phyloP scores from a whole-genome alignment of 2,888 invertebrate genomes.

The Chrysina gloriosa region DNA sequence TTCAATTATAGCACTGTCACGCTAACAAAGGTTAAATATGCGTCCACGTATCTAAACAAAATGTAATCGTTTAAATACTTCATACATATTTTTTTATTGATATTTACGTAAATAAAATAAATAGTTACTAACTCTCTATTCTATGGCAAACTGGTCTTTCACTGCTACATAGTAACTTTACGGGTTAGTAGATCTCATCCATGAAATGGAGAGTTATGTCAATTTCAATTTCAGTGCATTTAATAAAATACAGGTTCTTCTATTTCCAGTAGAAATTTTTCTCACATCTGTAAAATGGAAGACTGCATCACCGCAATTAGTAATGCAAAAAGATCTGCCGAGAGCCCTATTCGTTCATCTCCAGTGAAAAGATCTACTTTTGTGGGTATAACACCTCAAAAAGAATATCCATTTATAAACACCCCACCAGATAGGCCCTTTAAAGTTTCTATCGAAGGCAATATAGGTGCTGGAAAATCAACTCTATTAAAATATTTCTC shows the following conservation, averaged over 20 bases:
- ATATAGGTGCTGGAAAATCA: constrained; percentile 66
- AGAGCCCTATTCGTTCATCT: constrained; percentile 50
- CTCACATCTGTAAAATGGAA: constrained; percentile 53
- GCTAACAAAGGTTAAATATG: neutral
- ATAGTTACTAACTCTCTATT: no score
- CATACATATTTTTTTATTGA: no score
- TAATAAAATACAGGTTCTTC: no score
- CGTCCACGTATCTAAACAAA: no score
- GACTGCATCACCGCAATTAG: constrained; percentile 54
- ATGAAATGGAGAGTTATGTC: no score
- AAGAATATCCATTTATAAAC: constrained; percentile 57
- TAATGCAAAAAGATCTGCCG: constrained; percentile 52
- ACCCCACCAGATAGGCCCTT: constrained; percentile 61
- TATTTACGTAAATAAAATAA: no score
- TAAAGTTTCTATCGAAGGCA: constrained; percentile 65
- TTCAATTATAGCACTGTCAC: neutral
- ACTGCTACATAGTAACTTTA: no score
- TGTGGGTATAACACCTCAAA: constrained; percentile 59
- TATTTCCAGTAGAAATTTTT: neutral
- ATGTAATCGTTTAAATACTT: no score
- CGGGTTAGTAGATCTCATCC: no score
- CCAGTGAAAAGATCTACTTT: constrained; percentile 54
- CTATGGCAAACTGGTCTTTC: no score
- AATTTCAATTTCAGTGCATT: no score
- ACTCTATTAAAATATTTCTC: constrained; percentile 63